Base-by-base conservation (phyloP, 2,113 vertebrate genomes). In the Tautogolabrus adspersus region DNA sequence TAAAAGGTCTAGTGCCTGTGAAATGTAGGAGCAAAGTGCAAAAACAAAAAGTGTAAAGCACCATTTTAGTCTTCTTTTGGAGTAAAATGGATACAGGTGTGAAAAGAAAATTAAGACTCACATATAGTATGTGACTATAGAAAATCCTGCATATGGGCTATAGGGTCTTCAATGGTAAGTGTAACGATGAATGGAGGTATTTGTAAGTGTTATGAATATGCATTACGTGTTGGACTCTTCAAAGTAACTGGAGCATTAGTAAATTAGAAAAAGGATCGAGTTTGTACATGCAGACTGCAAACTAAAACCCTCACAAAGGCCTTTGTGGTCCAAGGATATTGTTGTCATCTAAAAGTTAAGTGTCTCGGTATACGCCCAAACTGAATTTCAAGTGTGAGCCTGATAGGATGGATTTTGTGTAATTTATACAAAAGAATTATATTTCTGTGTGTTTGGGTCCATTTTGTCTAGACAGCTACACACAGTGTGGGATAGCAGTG, bases 1-100 rank as follows among this genome's bases (percentile, higher is more conserved):
- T 21, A 90, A 84, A 75, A 81, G 81, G 72, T 74, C 82, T 84
- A 81, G 67, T 87, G 84, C 58, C 69, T 69, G 42, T 75, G 54
- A 83, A 78, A 70, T 69, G 47, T 72, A 52, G 46, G 47, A 76
- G 61, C 51, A 86, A 71, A 84, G 72, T 63, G 68, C 23, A 73
- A 63, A 49, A 81, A 34, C 83, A 72, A 69, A 42, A 68, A 58
- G 54, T 34, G 23, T 55, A 66, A 80, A 78, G 38, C 37, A 37
- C 55, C 34, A 34, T 82, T 84, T 68, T 11, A 62, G 34, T 78
- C 44, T 72, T 60, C 6, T 51, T 64, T 58, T 60, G 16, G 16
- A 42, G 15, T 51, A 15, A 78, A 66, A 68, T 80, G 21, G 72
- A 82, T 79, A 13, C 42, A 51, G 44, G 18, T 79, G 38, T 19